Conservation (phyloP, 2,888 invertebrate species). For the Oscheius myriophilus region DNA sequence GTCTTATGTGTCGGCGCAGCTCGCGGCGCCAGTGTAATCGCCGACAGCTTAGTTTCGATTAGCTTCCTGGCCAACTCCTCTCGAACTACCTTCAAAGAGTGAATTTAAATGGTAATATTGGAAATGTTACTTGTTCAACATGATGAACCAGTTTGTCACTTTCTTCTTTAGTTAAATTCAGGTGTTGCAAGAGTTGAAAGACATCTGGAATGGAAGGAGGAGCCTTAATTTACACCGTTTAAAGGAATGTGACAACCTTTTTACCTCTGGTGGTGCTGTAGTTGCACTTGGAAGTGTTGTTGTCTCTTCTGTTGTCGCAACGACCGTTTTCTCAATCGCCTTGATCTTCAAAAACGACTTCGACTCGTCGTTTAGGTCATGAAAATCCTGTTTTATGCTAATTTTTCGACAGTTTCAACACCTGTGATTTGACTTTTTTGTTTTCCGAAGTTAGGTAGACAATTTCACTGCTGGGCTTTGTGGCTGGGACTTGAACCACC, state of each 20-base stretch:
- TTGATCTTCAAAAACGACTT: constrained; percentile 18
- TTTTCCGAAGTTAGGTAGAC: neutral
- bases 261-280: neutral
- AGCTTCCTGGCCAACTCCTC: constrained; percentile 40
- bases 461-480: constrained; percentile 1
- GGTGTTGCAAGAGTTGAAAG: constrained; percentile 38
- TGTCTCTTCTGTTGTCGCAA: neutral
- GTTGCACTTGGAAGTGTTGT: neutral
- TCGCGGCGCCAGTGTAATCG: neutral
- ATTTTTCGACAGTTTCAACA: neutral
- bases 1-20: neutral
- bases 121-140: constrained; percentile 34
- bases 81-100: constrained; percentile 34
- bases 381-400: neutral
- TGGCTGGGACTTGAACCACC: constrained; percentile 6
- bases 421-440: constrained; percentile 1
- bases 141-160: constrained; percentile 40
- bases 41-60: neutral
- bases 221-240: no score
- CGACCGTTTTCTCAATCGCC: constrained; percentile 5
- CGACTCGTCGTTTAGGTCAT: constrained; percentile 14
- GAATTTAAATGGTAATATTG: no score
- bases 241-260: no score
- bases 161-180: constrained; percentile 44
- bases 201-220: constrained; percentile 4